phyloP scores from a whole-genome alignment of 2,888 invertebrate genomes.

The Patella ulyssiponensis region DNA sequence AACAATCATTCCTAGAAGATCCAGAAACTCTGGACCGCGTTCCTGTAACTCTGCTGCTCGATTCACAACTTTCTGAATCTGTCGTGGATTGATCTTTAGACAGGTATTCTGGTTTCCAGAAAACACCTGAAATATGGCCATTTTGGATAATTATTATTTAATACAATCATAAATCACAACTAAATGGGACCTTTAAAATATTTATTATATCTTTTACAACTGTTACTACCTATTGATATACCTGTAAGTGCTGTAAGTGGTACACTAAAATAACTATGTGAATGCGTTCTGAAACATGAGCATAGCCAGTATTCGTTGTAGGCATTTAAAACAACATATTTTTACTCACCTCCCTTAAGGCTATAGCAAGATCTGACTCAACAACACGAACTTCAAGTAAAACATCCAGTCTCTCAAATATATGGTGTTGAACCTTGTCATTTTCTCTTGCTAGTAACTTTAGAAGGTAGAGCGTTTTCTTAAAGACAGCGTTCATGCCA shows the following conservation, averaged over 20 bases:
- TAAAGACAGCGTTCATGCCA: constrained; percentile 67
- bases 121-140: constrained; percentile 58
- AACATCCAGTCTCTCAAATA: constrained; percentile 68
- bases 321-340: too few relatives aligned
- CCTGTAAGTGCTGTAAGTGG: too few relatives aligned
- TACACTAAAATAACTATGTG: too few relatives aligned
- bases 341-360: constrained; percentile 65
- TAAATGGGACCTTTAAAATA: too few relatives aligned
- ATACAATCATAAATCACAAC: too few relatives aligned
- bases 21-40: constrained; percentile 68
- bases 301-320: too few relatives aligned
- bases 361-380: constrained; percentile 67
- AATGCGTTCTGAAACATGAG: too few relatives aligned
- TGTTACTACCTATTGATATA: too few relatives aligned
- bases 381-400: constrained; percentile 68
- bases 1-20: constrained; percentile 67
- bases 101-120: constrained; percentile 69
- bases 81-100: constrained; percentile 68
- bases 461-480: constrained; percentile 67
- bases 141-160: too few relatives aligned
- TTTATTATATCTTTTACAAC: too few relatives aligned
- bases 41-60: constrained; percentile 67
- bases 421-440: constrained; percentile 66
- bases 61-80: constrained; percentile 69
- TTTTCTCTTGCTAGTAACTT: constrained; percentile 67